Base-by-base conservation (phyloP, 2,888 invertebrate genomes). In the Patella ulyssiponensis region DNA sequence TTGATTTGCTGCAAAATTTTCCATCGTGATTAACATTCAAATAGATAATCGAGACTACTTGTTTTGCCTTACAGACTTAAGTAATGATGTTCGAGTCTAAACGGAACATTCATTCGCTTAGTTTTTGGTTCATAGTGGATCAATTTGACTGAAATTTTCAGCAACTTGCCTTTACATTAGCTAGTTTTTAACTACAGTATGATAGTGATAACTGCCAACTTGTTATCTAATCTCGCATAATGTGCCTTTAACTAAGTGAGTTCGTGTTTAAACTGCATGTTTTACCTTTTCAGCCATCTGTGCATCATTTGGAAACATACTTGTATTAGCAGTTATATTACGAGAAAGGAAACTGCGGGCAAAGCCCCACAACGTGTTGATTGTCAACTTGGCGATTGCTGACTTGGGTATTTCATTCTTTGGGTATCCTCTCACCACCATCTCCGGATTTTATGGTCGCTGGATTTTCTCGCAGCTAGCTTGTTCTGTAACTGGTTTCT, bases 381-480 rank as follows among this genome's bases (percentile, higher is more conserved):
- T 74, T 20, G 14, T 74, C 0, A 74, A 73, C 14, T 69, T 77
- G 7, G 74, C 78, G 14, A 56, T 73, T 15, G 78, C 74, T 5
- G 80, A 80, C 44, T 58, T 80, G 1, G 17, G 76, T 20, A 72
- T 80, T 5, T 71, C 76, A 3, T 23, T 71, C 20, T 51, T 69
- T 12, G 80, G 78, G 0, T 80, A 78, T 33, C 80, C 80, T 17
- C 53, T 78, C 14, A 80, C 80, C 3, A 78, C 80, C 2, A 64
- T 72, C 15, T 78, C 80, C 1, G 80, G 78, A 3, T 80, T 73
- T 44, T 17, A 69, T 52, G 78, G 75, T 71, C 72, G 82, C 3
- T 86, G 86, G 86, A 23, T 84, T 23, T 85, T 84, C 71, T 81
- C 81, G 2, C 82, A 83, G 52, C 17, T 78, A 3, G 79, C 75